phyloP scores from a whole-genome alignment of 2,888 invertebrate genomes.

The Drosophila imparisetae region DNA sequence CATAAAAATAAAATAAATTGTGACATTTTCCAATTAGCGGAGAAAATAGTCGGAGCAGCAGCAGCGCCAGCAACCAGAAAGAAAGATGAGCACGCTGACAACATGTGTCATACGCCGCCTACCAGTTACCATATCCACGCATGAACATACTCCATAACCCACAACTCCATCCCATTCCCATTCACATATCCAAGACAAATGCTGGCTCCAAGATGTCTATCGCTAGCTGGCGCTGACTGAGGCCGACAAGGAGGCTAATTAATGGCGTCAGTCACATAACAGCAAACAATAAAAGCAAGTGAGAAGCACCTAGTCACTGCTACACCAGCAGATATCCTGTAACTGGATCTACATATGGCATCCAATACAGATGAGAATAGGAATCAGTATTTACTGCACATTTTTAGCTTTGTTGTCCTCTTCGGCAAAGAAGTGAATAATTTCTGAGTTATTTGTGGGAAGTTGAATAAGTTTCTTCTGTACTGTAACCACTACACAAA shows the following conservation, averaged over 20 bases:
- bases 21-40: constrained; percentile 79
- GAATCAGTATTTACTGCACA: neutral
- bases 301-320: neutral
- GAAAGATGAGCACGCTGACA: constrained; percentile 75
- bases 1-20: constrained; percentile 79
- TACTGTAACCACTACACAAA: too few species aligned
- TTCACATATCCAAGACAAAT: constrained; percentile 61
- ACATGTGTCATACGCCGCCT: constrained; percentile 70
- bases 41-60: constrained; percentile 58
- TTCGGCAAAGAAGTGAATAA: too few species aligned
- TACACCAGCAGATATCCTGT: neutral
- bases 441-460: too few species aligned
- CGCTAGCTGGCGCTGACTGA: constrained; percentile 46
- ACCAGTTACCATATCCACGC: constrained; percentile 10
- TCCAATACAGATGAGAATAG: neutral
- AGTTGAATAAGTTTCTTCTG: too few species aligned
- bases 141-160: neutral
- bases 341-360: neutral
- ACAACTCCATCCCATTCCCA: constrained; percentile 7
- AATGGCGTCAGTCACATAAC: constrained; percentile 69
- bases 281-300: constrained; percentile 38
- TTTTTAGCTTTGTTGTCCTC: neutral
- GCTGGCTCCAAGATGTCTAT: constrained; percentile 79
- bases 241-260: constrained; percentile 66
- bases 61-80: constrained; percentile 7